These are phyloP conservation scores for Macrobrachium nipponense DNA, from an alignment of 1,140 invertebrate species.

Conservation along the genomic window DNA sequence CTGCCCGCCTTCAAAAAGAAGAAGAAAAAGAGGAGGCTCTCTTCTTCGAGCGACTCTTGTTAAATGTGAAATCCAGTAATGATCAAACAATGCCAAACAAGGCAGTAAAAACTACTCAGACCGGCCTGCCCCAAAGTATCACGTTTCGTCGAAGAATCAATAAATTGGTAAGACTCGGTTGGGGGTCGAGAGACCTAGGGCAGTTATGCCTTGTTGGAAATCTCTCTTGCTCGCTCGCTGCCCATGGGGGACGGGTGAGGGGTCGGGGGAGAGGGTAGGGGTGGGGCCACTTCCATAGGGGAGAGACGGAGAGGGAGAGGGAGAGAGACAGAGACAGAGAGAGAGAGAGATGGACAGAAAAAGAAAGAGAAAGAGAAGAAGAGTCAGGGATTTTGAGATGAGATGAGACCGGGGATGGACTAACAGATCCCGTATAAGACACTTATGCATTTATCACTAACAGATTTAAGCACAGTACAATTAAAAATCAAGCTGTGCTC, in stretches of 20 bases:
- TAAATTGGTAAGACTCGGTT: conserved; percentile 2
- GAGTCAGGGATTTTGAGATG: background rate
- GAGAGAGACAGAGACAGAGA: background rate
- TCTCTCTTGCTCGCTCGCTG: background rate
- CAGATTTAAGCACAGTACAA: no score
- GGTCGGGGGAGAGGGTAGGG: conserved; percentile 23
- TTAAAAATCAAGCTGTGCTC: no score
- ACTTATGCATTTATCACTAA: no score
- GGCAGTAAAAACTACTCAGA: conserved; percentile 13
- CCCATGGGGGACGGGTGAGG: background rate
- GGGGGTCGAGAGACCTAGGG: background rate
- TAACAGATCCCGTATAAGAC: no score
- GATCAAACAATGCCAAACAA: conserved; percentile 25
- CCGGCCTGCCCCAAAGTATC: conserved; percentile 7
- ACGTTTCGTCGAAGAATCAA: conserved; percentile 25
- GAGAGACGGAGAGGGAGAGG: conserved; percentile 18
- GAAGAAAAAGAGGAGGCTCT: background rate
- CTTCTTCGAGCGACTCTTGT: background rate
- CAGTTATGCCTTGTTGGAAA: background rate
- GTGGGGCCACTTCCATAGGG: background rate
- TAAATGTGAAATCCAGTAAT: conserved; percentile 25
- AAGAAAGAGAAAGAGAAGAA: background rate
- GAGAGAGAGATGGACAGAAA: background rate
- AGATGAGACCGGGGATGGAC: background rate
- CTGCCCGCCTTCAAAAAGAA: background rate